Percentiles rank a stretch among this genome's conserved stretches.
Evolutionary conservation across 2,888 invertebrate genomes (phyloP).

Genomic region (Neoaliturus tenellus): DNA sequence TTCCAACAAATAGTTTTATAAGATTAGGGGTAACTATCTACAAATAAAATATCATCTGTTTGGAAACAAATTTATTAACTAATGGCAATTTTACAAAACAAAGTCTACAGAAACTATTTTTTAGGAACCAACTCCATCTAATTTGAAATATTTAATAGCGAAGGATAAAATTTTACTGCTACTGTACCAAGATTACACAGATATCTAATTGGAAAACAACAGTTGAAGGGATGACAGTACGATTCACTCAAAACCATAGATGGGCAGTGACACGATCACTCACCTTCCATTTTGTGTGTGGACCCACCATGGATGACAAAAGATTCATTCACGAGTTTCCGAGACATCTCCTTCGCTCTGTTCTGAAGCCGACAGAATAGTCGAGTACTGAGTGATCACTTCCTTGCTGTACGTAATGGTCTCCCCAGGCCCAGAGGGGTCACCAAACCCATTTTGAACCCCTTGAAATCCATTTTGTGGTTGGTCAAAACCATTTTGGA

Average conservation of each 20-base stretch:
- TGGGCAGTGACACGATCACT: not conserved
- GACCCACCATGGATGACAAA: conserved; percentile 44
- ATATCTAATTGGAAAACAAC: no score
- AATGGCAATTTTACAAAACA: conserved; percentile 8
- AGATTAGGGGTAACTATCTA: conserved; percentile 23
- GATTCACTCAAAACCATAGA: not conserved
- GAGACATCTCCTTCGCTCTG: conserved; percentile 5
- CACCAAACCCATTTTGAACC: not conserved
- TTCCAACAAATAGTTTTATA: no score
- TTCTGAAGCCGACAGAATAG: conserved; percentile 6
- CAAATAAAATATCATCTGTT: not conserved
- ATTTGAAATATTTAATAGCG: not conserved
- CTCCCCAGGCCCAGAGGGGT: conserved; percentile 19
- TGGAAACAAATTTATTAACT: not conserved
- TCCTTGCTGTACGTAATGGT: conserved; percentile 30
- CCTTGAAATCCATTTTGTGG: not conserved
- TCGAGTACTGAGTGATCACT: conserved; percentile 25
- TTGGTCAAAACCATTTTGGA: conserved; percentile 12
- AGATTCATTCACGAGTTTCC: conserved; percentile 30
- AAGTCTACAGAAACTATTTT: not conserved
- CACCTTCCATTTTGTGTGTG: conserved; percentile 43
- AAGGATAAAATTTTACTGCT: not conserved
- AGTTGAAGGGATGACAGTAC: not conserved
- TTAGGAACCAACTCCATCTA: not conserved
- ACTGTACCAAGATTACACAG: no score